Evolutionary conservation across 2,888 invertebrate species (phyloP), one percentile per base, ranked within the genome.

Genomic region (Ormyrus rosae): DNA sequence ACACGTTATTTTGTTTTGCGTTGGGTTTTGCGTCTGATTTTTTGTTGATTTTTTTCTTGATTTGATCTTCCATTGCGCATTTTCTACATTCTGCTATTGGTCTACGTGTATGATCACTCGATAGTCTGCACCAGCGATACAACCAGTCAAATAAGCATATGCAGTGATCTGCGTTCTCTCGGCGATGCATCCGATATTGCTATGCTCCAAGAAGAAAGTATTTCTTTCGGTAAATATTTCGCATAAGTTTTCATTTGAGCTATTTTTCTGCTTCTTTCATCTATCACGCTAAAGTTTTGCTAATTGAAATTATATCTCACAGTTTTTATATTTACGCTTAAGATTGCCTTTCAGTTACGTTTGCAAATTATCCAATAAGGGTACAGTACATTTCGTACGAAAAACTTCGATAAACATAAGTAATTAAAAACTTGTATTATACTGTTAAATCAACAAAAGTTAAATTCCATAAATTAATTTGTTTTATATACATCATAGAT

Each of bases 91-190:
- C 86, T 88, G 88, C 85, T 83, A 79, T 82, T 80, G 80, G 82
- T 76, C 82, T 82, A 75, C 78, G 75, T 78, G 64, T 67, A 73
- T 63, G 74, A 81, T 87, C 87, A 89, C 89, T 90, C 88, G 86
- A 86, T 89, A 91, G 90, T 90, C 74, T 83, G 83, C 88, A 89
- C 89, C 90, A 89, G 90, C 85, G 90, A 91, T 87, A 88, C 91
- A 84, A 87, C 90, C 88, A 91, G 90, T 90, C 91, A 90, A 86
- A 89, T 90, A 89, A 91, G 91, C 88, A 90, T 90, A 90, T 90
- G 90, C 89, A 91, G 91, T 86, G 91, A 91, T 85, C 89, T 89
- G 69, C 89, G 90, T 83, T 91, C 91, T 84, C 90, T 90, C 82
- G 89, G 90, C 81, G 91, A 90, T 85, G 86, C 89, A 76, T 90